Conservation (phyloP, 1,140 invertebrate species). For the Drosophila pachea region DNA sequence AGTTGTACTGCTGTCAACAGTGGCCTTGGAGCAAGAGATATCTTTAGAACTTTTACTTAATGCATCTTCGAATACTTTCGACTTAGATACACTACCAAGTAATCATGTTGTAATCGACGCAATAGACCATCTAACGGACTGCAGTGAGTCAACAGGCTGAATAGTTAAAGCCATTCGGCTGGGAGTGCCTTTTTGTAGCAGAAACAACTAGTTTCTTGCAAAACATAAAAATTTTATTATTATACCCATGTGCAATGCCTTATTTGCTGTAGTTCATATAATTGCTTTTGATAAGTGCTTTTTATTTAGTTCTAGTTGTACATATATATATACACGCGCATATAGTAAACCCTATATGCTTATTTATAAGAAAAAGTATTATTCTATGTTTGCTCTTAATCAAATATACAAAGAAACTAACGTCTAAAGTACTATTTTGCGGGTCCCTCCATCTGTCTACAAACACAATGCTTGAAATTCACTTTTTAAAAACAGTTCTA, state of each 20-base stretch:
- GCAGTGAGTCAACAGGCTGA: slow-evolving; percentile 40
- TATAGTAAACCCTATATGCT: slow-evolving; percentile 17
- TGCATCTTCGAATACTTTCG: slow-evolving; percentile 48
- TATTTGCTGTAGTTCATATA: slow-evolving; percentile 29
- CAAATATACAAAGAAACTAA: slow-evolving; percentile 14
- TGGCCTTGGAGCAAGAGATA: slow-evolving; percentile 44
- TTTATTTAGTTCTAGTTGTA: slow-evolving; percentile 50
- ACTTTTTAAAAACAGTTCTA: too few species aligned
- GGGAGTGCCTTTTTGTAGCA: slow-evolving; percentile 13
- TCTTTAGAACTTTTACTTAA: slow-evolving; percentile 58
- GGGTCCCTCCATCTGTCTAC: slow-evolving; percentile 6
- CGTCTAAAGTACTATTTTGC: too few species aligned
- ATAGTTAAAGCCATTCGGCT: slow-evolving; percentile 1
- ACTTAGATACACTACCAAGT: slow-evolving; percentile 38
- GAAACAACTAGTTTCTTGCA: slow-evolving; percentile 7
- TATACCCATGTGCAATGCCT: slow-evolving; percentile 38
- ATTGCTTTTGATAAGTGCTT: slow-evolving; percentile 44
- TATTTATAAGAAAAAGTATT: slow-evolving; percentile 41
- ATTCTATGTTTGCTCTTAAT: slow-evolving; percentile 24
- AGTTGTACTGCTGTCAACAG: slow-evolving; percentile 27
- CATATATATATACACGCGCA: slow-evolving; percentile 12
- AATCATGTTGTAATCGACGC: slow-evolving; percentile 36
- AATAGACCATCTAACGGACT: slow-evolving; percentile 37
- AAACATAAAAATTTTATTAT: slow-evolving; percentile 10
- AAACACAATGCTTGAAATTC: background rate